Base-by-base conservation (phyloP, 2,113 vertebrate genomes). In the Stercorarius parasiticus region DNA sequence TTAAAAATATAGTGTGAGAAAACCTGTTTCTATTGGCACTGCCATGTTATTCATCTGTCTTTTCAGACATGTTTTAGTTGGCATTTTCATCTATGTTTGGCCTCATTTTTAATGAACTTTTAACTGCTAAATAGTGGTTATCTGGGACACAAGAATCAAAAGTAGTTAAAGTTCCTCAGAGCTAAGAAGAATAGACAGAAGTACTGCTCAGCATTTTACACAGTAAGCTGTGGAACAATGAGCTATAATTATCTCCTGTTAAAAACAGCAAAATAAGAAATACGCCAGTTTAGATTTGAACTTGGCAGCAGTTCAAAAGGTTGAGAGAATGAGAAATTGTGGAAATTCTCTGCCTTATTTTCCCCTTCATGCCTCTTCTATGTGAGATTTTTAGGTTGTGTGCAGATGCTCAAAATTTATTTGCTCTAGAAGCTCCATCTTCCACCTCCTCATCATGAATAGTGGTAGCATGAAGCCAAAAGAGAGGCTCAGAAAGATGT, bases 21-120 rank as follows among this genome's bases (percentile, higher is more conserved):
- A 83, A 77, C 62, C 15, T 95, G 40, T 93, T 95, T 96, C 66
- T 94, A 16, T 90, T 91, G 84, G 50, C 86, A 90, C 20, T 94
- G 34, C 84, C 78, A 47, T 72, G 76, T 76, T 92, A 85, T 47
- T 86, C 5, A 88, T 95, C 81, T 90, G 3, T 93, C 84, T 95
- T 95, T 82, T 85, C 86, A 95, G 93, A 73, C 70, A 66, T 95
- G 89, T 97, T 96, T 96, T 95, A 94, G 45, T 96, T 97, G 97
- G 95, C 95, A 91, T 93, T 82, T 85, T 58, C 62, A 40, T 76
- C 64, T 69, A 34, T 88, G 67, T 77, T 96, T 95, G 86, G 67
- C 82, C 43, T 93, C 49, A 70, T 88, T 90, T 94, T 93, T 95
- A 95, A 95, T 93, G 84, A 73, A 80, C 38, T 95, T 94, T 90